Conservation (phyloP, 2,113 vertebrate species). For the Ginglymostoma cirratum region DNA sequence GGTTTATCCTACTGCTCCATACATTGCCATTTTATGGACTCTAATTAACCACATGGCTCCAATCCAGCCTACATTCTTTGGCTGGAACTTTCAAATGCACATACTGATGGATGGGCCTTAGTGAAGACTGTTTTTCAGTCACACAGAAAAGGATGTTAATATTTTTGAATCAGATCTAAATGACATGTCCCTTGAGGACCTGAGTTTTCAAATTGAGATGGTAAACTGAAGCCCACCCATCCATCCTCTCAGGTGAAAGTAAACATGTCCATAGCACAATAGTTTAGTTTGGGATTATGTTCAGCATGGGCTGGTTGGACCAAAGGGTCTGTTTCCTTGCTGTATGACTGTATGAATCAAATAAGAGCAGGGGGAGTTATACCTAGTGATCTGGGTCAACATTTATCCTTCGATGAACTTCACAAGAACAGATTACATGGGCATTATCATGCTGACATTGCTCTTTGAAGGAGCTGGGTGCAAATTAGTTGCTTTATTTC, state of each 20-base stretch:
- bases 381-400: too few species aligned
- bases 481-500: too few species aligned
- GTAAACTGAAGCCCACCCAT: too few species aligned
- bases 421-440: too few species aligned
- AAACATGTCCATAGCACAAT: neutral
- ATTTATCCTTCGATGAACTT: too few species aligned
- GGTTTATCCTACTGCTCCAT: neutral
- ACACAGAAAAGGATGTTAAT: neutral
- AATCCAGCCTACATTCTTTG: neutral
- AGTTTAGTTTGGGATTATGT: too few species aligned
- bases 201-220: neutral
- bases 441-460: too few species aligned
- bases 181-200: neutral
- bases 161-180: neutral
- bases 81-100: neutral
- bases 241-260: neutral
- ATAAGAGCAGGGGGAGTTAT: neutral
- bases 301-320: too few species aligned
- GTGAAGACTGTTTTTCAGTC: neutral
- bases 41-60: neutral
- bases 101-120: neutral
- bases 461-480: too few species aligned
- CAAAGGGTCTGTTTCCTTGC: too few species aligned
- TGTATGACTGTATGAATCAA: too few species aligned
- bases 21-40: neutral